Base-by-base conservation (phyloP, 2,888 invertebrate genomes). In the Yponomeuta sedellus region DNA sequence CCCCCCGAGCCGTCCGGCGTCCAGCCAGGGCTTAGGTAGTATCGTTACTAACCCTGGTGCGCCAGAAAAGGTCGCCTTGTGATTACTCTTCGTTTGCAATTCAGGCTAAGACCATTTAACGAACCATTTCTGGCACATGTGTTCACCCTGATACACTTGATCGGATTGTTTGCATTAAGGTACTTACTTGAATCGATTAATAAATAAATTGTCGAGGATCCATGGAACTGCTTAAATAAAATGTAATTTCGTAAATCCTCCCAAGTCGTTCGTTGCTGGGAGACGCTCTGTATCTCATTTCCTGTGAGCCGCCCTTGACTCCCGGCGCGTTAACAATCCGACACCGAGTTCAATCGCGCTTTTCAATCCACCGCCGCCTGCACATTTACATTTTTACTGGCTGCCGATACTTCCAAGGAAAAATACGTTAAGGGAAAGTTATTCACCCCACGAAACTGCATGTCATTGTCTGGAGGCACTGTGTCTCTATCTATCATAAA, bases 351-450 rank as follows among this genome's bases (percentile, higher is more conserved):
- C 16, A 52, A 52, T 52, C 44, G 44, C 44, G 44, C 44, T 52
- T 52, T 52, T 52, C 44, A 52, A 52, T 52, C 44, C 44, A 16
- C 16, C 44, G 1, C 44, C 44, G 44, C 44, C 44, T 16, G 44
- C 44, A 52, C 44, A 52, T 52, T 52, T 52, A 52, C 44, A 52
- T 52, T 52, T 52, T 52, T 52, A 52, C 44, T 52, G 44, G 44
- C 44, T 52, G 44, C 44, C 44, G 44, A 16, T 52, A 16, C 44
- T 16, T 52, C 16, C 44, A 2, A 16, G 16, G 16, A 5, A 52
- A 52, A 52, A 16, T 52, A 16, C 44, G 44, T 16, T 3, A 52
- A 52, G 44, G 44, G 44, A 52, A 52, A 52, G 16, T 52, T 52
- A 52, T 52, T 52, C 44, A 16, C 44, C 44, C 44, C 44, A 52